Conservation (phyloP, 2,888 invertebrate species). For the Melikaiella ostensackeni region DNA sequence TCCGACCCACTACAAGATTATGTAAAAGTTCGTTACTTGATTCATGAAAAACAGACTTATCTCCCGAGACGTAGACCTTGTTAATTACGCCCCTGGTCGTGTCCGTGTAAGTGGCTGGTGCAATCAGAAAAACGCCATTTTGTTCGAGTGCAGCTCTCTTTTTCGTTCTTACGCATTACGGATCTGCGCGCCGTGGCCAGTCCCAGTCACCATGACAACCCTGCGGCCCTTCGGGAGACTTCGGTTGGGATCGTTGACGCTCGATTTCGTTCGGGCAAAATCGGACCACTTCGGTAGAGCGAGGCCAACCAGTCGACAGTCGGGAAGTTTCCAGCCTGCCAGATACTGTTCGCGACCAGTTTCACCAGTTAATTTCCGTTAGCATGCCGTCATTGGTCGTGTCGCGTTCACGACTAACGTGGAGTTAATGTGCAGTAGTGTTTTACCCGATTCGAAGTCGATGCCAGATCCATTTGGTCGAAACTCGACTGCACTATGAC, state of each 20-base stretch:
- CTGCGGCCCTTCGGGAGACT: slow-evolving; percentile 54
- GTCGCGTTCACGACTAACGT: slow-evolving; percentile 39
- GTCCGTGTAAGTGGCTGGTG: background rate
- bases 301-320: slow-evolving; percentile 74
- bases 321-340: slow-evolving; percentile 48
- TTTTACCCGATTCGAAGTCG: background rate
- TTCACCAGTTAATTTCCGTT: slow-evolving; percentile 61
- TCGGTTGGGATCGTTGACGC: slow-evolving; percentile 52
- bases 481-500: slow-evolving; percentile 24
- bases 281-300: slow-evolving; percentile 64
- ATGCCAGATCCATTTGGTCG: background rate
- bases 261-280: slow-evolving; percentile 58
- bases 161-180: background rate
- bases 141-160: background rate
- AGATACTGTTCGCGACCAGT: slow-evolving; percentile 66
- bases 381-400: slow-evolving; percentile 53
- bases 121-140: background rate
- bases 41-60: background rate
- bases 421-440: background rate
- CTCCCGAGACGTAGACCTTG: background rate
- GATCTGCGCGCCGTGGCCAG: slow-evolving; percentile 46
- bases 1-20: no score
- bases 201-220: slow-evolving; percentile 69
- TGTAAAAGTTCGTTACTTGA: no score
- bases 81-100: background rate